phyloP scores from a whole-genome alignment of 2,797 vertebrate genomes.

The Halcyon leucocephala region DNA sequence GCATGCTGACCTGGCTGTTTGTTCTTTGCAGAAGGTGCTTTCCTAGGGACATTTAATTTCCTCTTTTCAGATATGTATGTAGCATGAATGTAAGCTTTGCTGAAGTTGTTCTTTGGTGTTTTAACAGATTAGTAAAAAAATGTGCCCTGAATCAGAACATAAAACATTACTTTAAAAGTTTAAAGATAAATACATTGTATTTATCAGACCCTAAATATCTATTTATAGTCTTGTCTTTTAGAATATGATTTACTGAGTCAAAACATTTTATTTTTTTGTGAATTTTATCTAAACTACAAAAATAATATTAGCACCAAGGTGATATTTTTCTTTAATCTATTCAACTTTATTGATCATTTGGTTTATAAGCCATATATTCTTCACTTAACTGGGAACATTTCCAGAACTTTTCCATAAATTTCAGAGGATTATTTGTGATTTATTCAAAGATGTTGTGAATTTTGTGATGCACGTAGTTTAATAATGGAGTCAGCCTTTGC shows the following conservation, averaged over 20 bases:
- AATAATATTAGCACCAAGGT: background rate
- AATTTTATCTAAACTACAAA: background rate
- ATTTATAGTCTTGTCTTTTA: background rate
- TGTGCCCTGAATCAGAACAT: background rate
- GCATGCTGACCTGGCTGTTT: slow-evolving; percentile 25
- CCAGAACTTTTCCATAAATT: background rate
- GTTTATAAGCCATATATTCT: background rate
- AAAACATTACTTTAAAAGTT: background rate
- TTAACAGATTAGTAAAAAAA: background rate
- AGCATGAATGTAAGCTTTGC: background rate
- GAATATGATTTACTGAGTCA: background rate
- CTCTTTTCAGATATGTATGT: background rate
- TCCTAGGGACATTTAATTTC: background rate
- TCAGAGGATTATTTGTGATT: background rate
- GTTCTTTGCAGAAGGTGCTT: background rate
- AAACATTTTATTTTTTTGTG: background rate
- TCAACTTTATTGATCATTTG: background rate
- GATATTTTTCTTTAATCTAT: background rate
- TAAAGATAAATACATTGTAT: background rate
- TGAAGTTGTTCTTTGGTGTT: background rate
- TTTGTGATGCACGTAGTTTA: background rate
- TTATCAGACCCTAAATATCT: background rate
- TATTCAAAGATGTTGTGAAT: background rate
- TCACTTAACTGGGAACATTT: background rate
- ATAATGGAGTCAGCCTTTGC: background rate